Conservation (phyloP, 2,113 vertebrate species). For the Cichladusa arquata region DNA sequence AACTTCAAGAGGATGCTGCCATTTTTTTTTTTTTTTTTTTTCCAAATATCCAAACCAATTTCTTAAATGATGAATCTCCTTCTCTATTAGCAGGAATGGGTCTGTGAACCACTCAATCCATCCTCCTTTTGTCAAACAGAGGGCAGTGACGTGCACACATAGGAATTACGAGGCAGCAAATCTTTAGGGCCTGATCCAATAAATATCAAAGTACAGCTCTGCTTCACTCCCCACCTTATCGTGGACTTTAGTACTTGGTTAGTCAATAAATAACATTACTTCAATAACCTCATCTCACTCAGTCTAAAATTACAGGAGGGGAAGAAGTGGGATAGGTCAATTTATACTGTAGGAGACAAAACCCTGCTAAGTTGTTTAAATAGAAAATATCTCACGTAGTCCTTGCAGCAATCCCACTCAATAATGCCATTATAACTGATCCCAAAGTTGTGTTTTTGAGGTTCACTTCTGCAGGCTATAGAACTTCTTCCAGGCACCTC, state of each 20-base stretch:
- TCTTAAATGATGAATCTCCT: background rate
- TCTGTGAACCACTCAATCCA: background rate
- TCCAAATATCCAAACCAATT: background rate
- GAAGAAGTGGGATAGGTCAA: background rate
- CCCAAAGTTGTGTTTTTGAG: background rate
- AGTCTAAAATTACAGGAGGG: background rate
- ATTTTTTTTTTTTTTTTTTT: background rate
- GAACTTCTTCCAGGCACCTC: background rate
- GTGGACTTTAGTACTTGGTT: conserved; percentile 18
- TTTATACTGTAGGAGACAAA: background rate
- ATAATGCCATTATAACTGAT: background rate
- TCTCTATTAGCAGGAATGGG: background rate
- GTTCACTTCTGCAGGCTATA: background rate
- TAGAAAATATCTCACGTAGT: background rate
- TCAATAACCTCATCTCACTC: background rate
- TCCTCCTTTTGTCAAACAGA: background rate
- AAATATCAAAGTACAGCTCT: conserved; percentile 19
- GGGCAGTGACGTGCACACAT: background rate
- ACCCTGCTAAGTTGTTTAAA: background rate
- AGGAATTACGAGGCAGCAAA: background rate
- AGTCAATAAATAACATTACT: conserved; percentile 57
- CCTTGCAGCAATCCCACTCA: background rate
- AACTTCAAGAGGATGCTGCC: background rate
- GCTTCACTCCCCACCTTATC: background rate
- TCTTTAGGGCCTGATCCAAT: background rate